Conservation (phyloP, 1,140 invertebrate genomes). For the Drosophila funebris region DNA sequence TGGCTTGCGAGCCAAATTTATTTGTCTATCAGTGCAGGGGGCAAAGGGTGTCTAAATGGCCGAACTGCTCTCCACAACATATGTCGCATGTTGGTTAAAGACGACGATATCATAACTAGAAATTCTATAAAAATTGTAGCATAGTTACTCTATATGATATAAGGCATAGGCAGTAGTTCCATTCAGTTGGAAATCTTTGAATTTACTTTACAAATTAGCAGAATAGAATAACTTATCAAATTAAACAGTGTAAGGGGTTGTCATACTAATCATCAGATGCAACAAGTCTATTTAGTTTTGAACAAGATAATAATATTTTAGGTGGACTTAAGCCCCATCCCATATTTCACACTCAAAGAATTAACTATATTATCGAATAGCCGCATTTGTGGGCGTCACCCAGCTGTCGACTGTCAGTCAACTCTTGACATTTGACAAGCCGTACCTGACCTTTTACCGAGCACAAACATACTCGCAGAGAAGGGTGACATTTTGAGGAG, state of each 20-base stretch:
- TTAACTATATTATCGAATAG: conserved; percentile 67
- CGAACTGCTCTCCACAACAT: conserved; percentile 24
- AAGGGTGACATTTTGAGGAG: conserved; percentile 40
- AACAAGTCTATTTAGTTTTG: background rate
- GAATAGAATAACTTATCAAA: no score
- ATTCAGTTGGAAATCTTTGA: no score
- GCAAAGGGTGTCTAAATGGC: conserved; percentile 4
- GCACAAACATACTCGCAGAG: conserved; percentile 12
- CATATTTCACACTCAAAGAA: conserved; percentile 38
- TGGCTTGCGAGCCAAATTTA: conserved; percentile 69
- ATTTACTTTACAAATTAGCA: no score
- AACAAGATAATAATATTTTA: background rate
- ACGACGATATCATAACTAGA: background rate
- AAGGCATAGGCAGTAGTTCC: no score
- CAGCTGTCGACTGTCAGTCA: conserved; percentile 58
- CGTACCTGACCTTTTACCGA: conserved; percentile 70
- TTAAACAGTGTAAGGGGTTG: no score
- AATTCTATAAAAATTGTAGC: no score
- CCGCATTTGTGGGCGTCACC: conserved; percentile 73
- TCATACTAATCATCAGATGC: background rate
- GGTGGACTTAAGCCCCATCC: background rate
- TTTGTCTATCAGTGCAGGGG: conserved; percentile 29
- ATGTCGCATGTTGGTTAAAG: conserved; percentile 25
- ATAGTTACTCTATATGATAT: no score
- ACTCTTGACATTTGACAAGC: conserved; percentile 64